Conservation (phyloP, 1,140 invertebrate species). For the Trachelipus rathkii region DNA sequence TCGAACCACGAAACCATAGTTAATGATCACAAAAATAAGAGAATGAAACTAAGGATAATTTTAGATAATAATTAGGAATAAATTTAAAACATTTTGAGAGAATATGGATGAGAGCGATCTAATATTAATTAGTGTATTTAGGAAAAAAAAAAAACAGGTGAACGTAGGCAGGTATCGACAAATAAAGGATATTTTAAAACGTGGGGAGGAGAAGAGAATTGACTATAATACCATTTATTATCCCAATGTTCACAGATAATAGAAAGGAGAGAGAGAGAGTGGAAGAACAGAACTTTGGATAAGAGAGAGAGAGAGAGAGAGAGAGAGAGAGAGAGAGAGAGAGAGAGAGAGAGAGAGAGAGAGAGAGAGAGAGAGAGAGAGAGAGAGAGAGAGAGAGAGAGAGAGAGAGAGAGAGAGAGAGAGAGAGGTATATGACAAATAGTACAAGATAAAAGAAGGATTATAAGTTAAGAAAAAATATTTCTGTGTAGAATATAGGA, state of each 20-base stretch:
- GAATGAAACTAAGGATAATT: too few relatives aligned
- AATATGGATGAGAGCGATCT: not conserved
- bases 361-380: not conserved
- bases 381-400: not conserved
- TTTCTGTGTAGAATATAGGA: too few relatives aligned
- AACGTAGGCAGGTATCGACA: not conserved
- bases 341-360: not conserved
- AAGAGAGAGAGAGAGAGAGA: not conserved
- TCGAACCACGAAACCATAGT: too few relatives aligned
- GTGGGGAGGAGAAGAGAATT: not conserved
- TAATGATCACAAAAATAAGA: too few relatives aligned
- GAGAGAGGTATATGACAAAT: too few relatives aligned
- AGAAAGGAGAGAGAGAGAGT: not conserved
- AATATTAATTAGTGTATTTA: not conserved
- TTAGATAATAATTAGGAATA: too few relatives aligned
- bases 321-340: not conserved
- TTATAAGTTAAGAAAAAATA: too few relatives aligned
- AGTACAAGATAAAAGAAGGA: too few relatives aligned
- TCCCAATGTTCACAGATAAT: too few relatives aligned
- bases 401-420: constrained; percentile 2
- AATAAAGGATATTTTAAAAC: not conserved
- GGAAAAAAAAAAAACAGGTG: not conserved
- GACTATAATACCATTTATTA: too few relatives aligned
- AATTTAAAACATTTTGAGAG: not conserved
- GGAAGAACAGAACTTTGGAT: not conserved